Percentiles rank a stretch among this genome's conserved stretches.
phyloP scores from a whole-genome alignment of 2,113 vertebrate genomes.

The Argyrosomus japonicus region DNA sequence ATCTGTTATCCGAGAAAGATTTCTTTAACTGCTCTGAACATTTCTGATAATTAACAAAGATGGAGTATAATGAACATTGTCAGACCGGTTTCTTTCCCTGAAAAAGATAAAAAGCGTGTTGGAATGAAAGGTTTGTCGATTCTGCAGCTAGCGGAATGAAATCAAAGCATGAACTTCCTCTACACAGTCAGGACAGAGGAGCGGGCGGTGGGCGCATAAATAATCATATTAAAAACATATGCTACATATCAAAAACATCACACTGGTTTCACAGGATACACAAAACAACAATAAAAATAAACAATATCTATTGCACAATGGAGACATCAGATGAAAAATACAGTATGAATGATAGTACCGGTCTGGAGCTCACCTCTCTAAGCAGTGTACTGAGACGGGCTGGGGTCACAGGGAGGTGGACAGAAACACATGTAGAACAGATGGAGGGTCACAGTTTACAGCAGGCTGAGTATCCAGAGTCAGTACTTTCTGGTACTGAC shows the following conservation, averaged over 20 bases:
- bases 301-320: constrained; percentile 84
- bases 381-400: constrained; percentile 21
- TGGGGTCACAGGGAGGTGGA: constrained; percentile 14
- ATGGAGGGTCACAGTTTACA: constrained; percentile 16
- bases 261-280: constrained; percentile 67
- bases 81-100: constrained; percentile 5
- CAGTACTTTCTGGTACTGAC: neutral
- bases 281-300: constrained; percentile 70
- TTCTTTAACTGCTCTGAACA: constrained; percentile 6
- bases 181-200: constrained; percentile 12
- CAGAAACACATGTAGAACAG: constrained; percentile 18
- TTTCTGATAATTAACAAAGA: constrained; percentile 24
- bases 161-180: constrained; percentile 15
- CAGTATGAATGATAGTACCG: constrained; percentile 53
- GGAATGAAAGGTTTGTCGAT: constrained; percentile 22
- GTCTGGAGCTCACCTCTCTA: constrained; percentile 10
- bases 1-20: constrained; percentile 16
- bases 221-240: constrained; percentile 58
- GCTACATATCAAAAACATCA: constrained; percentile 59
- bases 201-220: constrained; percentile 48
- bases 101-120: neutral
- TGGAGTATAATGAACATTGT: neutral
- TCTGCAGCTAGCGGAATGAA: constrained; percentile 26
- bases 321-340: constrained; percentile 62
- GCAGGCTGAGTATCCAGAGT: neutral